These are phyloP conservation scores for Hypomesus transpacificus DNA, from an alignment of 2,113 vertebrate genomes.

Conservation along the genomic window DNA sequence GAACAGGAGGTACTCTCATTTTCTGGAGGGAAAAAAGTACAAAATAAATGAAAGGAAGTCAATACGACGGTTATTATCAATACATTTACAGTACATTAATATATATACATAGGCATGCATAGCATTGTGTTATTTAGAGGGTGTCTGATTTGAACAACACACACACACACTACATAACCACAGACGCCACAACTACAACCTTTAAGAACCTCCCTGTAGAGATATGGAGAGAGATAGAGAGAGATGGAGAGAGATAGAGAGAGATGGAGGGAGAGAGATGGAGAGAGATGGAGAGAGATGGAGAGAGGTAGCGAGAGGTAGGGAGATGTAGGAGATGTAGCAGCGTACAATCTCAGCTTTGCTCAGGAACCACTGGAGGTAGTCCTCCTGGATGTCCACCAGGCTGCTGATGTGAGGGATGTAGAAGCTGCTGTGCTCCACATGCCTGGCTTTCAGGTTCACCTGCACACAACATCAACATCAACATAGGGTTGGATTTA, in stretches of 20 bases:
- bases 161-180: too few species aligned
- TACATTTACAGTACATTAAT: too few species aligned
- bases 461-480: constrained; percentile 73
- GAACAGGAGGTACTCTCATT: constrained; percentile 82
- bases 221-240: not conserved
- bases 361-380: constrained; percentile 97
- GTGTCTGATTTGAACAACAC: too few species aligned
- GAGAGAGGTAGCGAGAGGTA: not conserved
- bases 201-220: too few species aligned
- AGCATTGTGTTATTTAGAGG: too few species aligned
- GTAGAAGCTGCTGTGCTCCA: constrained; percentile 92
- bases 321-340: not conserved
- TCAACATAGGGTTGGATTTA: not conserved
- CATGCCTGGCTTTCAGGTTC: constrained; percentile 86
- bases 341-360: constrained; percentile 89
- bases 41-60: too few species aligned
- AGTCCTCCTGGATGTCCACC: constrained; percentile 97
- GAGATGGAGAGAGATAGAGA: too few species aligned
- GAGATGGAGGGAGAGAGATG: not conserved
- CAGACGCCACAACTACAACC: too few species aligned
- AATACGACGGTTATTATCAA: too few species aligned
- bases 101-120: too few species aligned
- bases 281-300: not conserved
- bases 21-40: constrained; percentile 77
- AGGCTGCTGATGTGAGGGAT: constrained; percentile 92